Conservation (phyloP, 2,113 vertebrate species). For the Mesembrinibis cayennensis region DNA sequence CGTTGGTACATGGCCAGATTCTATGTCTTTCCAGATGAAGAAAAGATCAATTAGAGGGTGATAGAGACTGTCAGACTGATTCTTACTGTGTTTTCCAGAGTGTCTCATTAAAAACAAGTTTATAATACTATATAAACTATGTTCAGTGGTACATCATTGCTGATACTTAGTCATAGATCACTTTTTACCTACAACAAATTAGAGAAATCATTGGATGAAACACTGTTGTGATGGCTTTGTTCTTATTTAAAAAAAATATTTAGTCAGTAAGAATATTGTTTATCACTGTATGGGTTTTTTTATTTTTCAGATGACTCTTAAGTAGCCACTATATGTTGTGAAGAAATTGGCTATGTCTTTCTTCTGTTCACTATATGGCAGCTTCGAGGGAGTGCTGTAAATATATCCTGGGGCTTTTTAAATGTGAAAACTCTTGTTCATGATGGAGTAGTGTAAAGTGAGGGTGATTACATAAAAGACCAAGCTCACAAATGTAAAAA, state of each 20-base stretch:
- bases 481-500: not conserved
- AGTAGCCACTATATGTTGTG: not conserved
- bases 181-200: not conserved
- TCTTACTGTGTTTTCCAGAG: not conserved
- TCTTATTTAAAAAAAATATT: not conserved
- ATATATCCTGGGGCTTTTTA: not conserved
- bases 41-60: not conserved
- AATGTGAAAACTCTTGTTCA: not conserved
- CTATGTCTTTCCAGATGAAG: not conserved
- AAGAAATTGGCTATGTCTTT: not conserved
- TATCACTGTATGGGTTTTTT: not conserved
- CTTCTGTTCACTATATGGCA: not conserved
- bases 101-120: not conserved
- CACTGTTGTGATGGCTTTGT: not conserved
- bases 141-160: not conserved
- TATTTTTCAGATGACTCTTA: not conserved
- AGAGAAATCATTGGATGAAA: not conserved
- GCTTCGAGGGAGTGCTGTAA: not conserved
- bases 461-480: not conserved
- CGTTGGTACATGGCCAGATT: not conserved
- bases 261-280: not conserved
- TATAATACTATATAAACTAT: not conserved
- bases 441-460: not conserved
- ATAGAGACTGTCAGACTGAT: not conserved
- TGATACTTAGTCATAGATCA: not conserved